Evolutionary conservation across 2,113 vertebrate genomes (phyloP).

Genomic region (Grammomys surdaster): DNA sequence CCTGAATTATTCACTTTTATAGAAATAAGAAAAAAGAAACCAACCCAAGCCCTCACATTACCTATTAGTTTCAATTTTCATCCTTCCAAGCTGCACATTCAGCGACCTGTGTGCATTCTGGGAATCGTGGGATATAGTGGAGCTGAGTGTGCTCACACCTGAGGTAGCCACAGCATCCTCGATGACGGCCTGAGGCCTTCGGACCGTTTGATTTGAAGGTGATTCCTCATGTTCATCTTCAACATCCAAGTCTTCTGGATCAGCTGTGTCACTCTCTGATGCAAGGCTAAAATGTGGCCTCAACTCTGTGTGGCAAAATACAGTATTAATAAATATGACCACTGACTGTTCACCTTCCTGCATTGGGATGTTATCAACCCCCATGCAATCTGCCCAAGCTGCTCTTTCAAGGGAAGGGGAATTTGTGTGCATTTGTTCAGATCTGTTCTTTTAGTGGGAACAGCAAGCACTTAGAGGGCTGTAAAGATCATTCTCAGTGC

Average conservation of each 20-base stretch:
- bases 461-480: neutral
- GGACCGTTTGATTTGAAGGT: slow-evolving; percentile 87
- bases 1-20: neutral
- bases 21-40: slow-evolving; percentile 29
- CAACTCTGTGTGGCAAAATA: slow-evolving; percentile 88
- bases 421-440: neutral
- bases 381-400: neutral
- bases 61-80: slow-evolving; percentile 98
- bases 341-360: neutral
- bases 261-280: slow-evolving; percentile 96
- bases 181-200: slow-evolving; percentile 85
- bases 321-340: neutral
- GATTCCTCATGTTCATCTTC: slow-evolving; percentile 89
- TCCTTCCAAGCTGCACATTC: slow-evolving; percentile 94
- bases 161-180: slow-evolving; percentile 97
- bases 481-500: neutral
- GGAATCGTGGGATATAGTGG: slow-evolving; percentile 95
- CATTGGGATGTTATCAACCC: neutral
- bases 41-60: slow-evolving; percentile 72
- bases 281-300: slow-evolving; percentile 97
- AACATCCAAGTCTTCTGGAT: slow-evolving; percentile 93
- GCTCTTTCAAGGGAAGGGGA: neutral
- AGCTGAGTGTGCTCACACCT: slow-evolving; percentile 99
- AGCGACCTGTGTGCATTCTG: slow-evolving; percentile 92
- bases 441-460: neutral